Evolutionary conservation across 2,888 invertebrate genomes (phyloP), one percentile per base, ranked within the genome.

Genomic region (Halocaridina rubra): DNA sequence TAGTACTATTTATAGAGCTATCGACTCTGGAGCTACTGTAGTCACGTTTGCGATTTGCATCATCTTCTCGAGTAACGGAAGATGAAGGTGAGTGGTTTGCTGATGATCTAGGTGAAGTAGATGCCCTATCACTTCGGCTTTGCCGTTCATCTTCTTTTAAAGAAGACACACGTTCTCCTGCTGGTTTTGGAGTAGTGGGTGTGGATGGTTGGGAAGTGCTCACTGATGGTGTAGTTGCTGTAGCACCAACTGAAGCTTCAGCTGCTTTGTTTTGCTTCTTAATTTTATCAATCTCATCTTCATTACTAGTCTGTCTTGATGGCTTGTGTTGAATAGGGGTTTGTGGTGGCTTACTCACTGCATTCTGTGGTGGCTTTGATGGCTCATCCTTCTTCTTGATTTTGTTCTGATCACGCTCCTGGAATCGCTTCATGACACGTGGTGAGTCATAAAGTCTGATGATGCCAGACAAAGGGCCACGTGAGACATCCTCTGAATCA

Each of bases 401-500:
- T 91, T 95, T 96, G 91, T 90, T 94, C 92, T 89, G 93, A 89
- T 95, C 95, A 88, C 94, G 94, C 89, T 97, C 97, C 90, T 96
- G 94, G 89, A 97, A 93, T 88, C 96, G 94, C 91, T 96, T 96
- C 93, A 97, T 96, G 7, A 97, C 96, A 84, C 96, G 93, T 0
- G 97, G 95, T 76, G 96, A 97, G 90, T 97, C 97, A 79, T 95
- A 94, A 33, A 97, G 92, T 59, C 97, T 93, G 87, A 95, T 96
- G 90, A 97, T 96, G 80, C 97, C 97, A 91, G 97, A 97, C 1
- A 98, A 92, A 5, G 97, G 97, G 1, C 92, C 92, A 87, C 90
- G 89, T 13, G 96, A 95, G 0, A 96, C 96, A 90, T 97, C 97
- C 91, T 97, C 97, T 7, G 97, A 97, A 90, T 97, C 97, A 84